Conservation (phyloP, 2,888 invertebrate species). For the Pogonocherus hispidulus region DNA sequence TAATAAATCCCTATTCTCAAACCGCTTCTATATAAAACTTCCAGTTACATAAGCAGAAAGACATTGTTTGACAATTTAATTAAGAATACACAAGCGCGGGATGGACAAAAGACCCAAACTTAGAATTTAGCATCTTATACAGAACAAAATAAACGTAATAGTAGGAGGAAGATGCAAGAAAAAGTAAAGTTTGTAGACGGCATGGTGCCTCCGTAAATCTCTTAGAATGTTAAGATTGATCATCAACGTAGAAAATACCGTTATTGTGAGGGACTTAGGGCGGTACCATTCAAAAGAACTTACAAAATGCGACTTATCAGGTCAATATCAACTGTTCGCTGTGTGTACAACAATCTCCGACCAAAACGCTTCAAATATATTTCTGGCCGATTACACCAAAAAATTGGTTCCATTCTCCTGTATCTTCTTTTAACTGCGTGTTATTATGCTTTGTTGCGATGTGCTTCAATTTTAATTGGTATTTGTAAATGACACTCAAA, state of each 20-base stretch:
- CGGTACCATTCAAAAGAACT: conserved; percentile 39
- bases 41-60: conserved; percentile 5
- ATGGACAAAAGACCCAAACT: conserved; percentile 4
- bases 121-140: conserved; percentile 4
- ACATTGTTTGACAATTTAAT: conserved; percentile 18
- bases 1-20: conserved; percentile 1
- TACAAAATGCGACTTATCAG: conserved; percentile 19
- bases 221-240: conserved; percentile 49
- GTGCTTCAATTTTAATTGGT: too few relatives aligned
- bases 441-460: too few relatives aligned
- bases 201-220: conserved; percentile 42
- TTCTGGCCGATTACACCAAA: conserved; percentile 51
- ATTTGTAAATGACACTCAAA: too few relatives aligned
- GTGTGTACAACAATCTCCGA: neutral
- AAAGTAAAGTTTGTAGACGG: conserved; percentile 40
- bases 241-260: conserved; percentile 61
- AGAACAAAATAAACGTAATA: conserved; percentile 10
- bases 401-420: conserved; percentile 48
- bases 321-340: neutral
- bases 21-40: conserved; percentile 9
- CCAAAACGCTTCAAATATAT: conserved; percentile 41
- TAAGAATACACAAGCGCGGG: conserved; percentile 3
- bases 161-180: neutral
- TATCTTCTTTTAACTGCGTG: conserved; percentile 2
- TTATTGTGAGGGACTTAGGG: conserved; percentile 56